A percentile compares a stretch with the other conserved stretches of the same genome.
These are phyloP conservation scores for Phoebastria nigripes DNA, from an alignment of 2,797 vertebrate genomes.

Conservation along the genomic window DNA sequence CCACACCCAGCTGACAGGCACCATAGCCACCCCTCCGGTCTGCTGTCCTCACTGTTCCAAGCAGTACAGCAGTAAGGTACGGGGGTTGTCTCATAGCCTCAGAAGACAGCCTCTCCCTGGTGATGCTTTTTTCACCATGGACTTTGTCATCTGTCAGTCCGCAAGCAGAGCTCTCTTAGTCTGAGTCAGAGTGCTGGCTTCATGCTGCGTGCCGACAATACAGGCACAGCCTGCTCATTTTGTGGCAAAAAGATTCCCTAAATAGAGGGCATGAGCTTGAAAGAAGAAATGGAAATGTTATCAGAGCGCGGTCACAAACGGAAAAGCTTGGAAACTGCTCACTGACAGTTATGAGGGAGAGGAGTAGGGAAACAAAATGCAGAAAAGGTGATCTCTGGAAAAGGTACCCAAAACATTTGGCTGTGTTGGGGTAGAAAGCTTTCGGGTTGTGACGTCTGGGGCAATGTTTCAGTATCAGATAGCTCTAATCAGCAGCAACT, in stretches of 20 bases:
- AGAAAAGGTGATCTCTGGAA: neutral
- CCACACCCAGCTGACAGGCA: slow-evolving; percentile 96
- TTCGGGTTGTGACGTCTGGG: neutral
- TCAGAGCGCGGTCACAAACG: neutral
- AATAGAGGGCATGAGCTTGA: neutral
- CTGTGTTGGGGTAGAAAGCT: neutral
- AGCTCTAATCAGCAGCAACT: neutral
- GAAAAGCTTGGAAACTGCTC: neutral
- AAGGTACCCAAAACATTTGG: neutral
- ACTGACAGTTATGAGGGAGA: neutral
- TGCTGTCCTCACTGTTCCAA: slow-evolving; percentile 98
- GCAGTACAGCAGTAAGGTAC: slow-evolving; percentile 97
- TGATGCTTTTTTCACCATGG: neutral
- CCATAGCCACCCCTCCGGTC: slow-evolving; percentile 92
- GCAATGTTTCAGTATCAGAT: neutral
- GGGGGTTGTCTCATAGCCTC: neutral
- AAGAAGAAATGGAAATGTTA: neutral
- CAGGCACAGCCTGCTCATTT: neutral
- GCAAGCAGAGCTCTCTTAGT: neutral
- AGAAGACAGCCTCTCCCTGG: neutral
- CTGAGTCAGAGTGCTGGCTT: neutral
- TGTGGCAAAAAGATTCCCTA: neutral
- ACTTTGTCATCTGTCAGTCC: neutral
- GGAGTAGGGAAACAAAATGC: neutral
- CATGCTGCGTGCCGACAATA: neutral